phyloP scores from a whole-genome alignment of 2,797 vertebrate genomes.

The Discoglossus pictus region DNA sequence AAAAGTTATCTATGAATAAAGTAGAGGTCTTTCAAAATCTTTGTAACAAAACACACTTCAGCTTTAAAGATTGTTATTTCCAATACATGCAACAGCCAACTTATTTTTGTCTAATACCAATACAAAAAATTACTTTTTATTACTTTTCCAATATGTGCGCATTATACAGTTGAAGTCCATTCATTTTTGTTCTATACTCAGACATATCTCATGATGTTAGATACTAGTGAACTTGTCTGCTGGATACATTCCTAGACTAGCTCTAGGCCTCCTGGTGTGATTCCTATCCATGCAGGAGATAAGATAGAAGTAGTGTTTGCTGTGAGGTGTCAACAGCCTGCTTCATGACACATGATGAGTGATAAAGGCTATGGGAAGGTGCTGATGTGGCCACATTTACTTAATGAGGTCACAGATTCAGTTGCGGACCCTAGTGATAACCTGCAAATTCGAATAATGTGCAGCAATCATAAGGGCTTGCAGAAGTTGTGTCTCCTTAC shows the following conservation, averaged over 20 bases:
- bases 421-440: slow-evolving; percentile 71
- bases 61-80: no score
- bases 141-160: slow-evolving; percentile 15
- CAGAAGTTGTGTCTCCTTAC: slow-evolving; percentile 39
- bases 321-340: slow-evolving; percentile 66
- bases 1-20: no score
- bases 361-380: slow-evolving; percentile 68
- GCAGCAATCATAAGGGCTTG: slow-evolving; percentile 55
- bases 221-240: slow-evolving; percentile 59
- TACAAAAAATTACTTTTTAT: background rate
- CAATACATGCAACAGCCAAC: no score
- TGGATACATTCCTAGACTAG: slow-evolving; percentile 67
- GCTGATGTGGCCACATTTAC: slow-evolving; percentile 71
- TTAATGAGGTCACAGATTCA: slow-evolving; percentile 78
- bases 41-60: no score
- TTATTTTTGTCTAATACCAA: no score
- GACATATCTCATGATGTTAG: slow-evolving; percentile 56
- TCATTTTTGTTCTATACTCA: slow-evolving; percentile 46
- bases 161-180: slow-evolving; percentile 47
- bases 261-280: slow-evolving; percentile 61
- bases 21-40: no score
- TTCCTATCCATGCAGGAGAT: slow-evolving; percentile 67
- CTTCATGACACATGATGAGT: slow-evolving; percentile 65
- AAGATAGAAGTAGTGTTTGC: slow-evolving; percentile 68
- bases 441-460: slow-evolving; percentile 67